Evolutionary conservation across 2,113 vertebrate species (phyloP).

Genomic region (Spea bombifrons): DNA sequence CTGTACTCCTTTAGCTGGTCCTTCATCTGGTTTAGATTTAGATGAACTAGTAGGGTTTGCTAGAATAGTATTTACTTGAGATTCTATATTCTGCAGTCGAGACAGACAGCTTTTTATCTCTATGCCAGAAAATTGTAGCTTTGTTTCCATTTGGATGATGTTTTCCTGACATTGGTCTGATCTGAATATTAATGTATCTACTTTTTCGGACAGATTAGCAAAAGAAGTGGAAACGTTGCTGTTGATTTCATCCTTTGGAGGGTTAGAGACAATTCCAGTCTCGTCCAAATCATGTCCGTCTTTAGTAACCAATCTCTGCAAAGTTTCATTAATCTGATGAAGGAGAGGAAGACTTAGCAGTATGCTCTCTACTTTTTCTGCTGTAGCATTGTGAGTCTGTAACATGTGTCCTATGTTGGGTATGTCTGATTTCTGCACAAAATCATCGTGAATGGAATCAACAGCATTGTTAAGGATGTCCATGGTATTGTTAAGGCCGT

Average conservation of each 20-base stretch:
- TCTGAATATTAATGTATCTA: slow-evolving; percentile 57
- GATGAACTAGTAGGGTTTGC: slow-evolving; percentile 55
- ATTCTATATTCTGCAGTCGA: slow-evolving; percentile 62
- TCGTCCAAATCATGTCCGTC: slow-evolving; percentile 50
- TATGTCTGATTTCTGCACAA: slow-evolving; percentile 51
- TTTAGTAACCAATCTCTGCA: slow-evolving; percentile 53
- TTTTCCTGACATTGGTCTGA: slow-evolving; percentile 54
- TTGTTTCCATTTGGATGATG: slow-evolving; percentile 57
- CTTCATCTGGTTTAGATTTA: slow-evolving; percentile 56
- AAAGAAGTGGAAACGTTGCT: slow-evolving; percentile 47
- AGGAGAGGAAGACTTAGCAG: slow-evolving; percentile 60
- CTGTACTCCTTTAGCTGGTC: slow-evolving; percentile 53
- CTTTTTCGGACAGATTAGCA: slow-evolving; percentile 54
- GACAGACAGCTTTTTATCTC: slow-evolving; percentile 54
- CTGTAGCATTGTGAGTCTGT: slow-evolving; percentile 47
- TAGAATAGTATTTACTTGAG: slow-evolving; percentile 63
- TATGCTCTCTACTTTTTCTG: slow-evolving; percentile 57
- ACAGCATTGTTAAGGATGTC: slow-evolving; percentile 67
- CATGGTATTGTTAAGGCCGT: slow-evolving; percentile 74
- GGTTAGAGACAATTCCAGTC: slow-evolving; percentile 43
- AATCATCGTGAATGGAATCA: slow-evolving; percentile 72
- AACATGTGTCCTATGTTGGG: slow-evolving; percentile 24
- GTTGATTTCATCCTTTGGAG: slow-evolving; percentile 26
- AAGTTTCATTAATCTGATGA: slow-evolving; percentile 63
- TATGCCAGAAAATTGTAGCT: slow-evolving; percentile 40